These are phyloP conservation scores for Podarcis raffonei DNA, from an alignment of 2,113 vertebrate species.

Conservation along the genomic window DNA sequence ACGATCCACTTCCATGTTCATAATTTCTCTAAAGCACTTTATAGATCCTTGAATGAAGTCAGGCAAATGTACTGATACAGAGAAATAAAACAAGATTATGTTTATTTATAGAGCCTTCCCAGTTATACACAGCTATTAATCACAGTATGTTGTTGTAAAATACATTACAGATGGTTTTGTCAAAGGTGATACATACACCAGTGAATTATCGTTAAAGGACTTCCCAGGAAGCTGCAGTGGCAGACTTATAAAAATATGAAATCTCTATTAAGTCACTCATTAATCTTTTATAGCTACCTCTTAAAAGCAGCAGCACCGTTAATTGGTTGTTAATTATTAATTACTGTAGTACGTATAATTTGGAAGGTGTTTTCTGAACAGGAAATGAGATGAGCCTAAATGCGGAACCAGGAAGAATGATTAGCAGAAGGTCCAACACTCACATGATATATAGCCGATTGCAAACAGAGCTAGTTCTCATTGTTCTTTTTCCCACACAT, in stretches of 20 bases:
- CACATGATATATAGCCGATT: background rate
- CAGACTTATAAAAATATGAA: background rate
- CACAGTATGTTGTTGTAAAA: background rate
- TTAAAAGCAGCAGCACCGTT: background rate
- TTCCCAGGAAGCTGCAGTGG: background rate
- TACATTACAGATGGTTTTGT: background rate
- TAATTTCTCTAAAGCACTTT: background rate
- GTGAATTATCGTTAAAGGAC: constrained; percentile 7
- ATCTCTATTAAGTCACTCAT: background rate
- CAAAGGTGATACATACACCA: constrained; percentile 6
- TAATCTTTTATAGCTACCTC: background rate
- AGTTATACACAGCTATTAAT: background rate
- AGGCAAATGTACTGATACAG: background rate
- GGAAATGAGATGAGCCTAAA: background rate
- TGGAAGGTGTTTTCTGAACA: background rate
- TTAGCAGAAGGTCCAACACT: background rate
- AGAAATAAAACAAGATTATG: background rate
- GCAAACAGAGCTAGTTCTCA: background rate
- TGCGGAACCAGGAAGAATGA: background rate
- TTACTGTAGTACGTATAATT: background rate
- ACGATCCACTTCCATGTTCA: background rate
- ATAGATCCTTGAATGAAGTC: background rate
- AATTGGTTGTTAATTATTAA: background rate
- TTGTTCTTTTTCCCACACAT: background rate
- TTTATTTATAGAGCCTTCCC: background rate